Evolutionary conservation across 2,888 invertebrate species (phyloP).

Genomic region (Strigamia maritima): DNA sequence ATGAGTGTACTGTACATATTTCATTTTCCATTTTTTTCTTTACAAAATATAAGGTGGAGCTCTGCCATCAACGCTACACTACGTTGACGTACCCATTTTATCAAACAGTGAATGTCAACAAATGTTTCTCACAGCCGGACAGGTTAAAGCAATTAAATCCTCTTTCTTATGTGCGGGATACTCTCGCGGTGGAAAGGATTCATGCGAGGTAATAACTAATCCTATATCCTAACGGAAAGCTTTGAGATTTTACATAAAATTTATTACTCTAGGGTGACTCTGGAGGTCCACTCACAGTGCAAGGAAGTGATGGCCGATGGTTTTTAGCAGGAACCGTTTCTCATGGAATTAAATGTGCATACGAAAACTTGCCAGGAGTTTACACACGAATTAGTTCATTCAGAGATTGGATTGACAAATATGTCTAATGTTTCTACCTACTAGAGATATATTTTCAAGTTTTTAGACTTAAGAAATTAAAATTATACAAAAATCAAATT

Average conservation of each 20-base stretch:
- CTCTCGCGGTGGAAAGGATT: conserved; percentile 85
- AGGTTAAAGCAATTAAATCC: conserved; percentile 77
- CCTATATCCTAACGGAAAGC: neutral
- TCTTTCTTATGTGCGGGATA: conserved; percentile 91
- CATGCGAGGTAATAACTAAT: conserved; percentile 71
- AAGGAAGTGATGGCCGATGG: conserved; percentile 78
- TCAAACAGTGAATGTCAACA: conserved; percentile 88
- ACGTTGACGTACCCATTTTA: conserved; percentile 86
- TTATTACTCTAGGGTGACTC: conserved; percentile 73
- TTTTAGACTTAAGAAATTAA: too few species aligned
- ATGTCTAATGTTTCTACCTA: neutral
- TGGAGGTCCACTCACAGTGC: conserved; percentile 82
- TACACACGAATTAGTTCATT: conserved; percentile 87
- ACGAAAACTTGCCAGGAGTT: conserved; percentile 85
- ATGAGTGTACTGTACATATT: too few species aligned
- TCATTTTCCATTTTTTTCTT: neutral
- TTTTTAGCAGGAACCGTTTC: conserved; percentile 67
- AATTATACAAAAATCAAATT: too few species aligned
- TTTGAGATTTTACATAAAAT: conserved; percentile 25
- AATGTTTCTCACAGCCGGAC: conserved; percentile 88
- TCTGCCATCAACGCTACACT: conserved; percentile 82
- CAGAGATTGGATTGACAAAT: conserved; percentile 81
- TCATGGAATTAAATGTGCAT: conserved; percentile 63
- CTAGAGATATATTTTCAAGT: neutral
- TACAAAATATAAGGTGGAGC: conserved; percentile 63